Evolutionary conservation across 92 coral and sea anemone genomes (phyloP).

Genomic region (Montipora capitata): DNA sequence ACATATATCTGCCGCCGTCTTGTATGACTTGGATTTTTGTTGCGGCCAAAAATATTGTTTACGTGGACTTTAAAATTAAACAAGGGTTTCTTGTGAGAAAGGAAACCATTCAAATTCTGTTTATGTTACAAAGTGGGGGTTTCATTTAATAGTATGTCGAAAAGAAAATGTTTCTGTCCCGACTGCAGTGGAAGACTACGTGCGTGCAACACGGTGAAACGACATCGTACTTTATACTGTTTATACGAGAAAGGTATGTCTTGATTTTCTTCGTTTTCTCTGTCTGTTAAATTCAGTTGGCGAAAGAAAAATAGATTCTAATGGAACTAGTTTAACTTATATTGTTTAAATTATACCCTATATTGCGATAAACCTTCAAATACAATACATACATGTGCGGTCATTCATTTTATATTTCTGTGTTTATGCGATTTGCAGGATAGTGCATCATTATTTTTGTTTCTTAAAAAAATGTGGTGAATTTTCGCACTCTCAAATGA

Average conservation of each 20-base stretch:
- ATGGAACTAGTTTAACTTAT: no score
- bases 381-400: no score
- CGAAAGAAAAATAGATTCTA: no score
- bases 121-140: not conserved
- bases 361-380: no score
- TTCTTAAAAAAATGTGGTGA: no score
- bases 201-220: not conserved
- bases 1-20: not conserved
- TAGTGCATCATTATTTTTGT: no score
- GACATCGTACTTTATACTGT: not conserved
- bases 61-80: not conserved
- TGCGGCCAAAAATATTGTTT: not conserved
- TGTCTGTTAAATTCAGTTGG: no score
- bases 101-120: not conserved
- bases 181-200: conserved; percentile 15
- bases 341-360: no score
- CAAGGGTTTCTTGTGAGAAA: not conserved
- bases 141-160: not conserved
- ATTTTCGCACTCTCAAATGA: no score
- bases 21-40: not conserved
- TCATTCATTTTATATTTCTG: no score
- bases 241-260: not conserved
- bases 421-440: no score
- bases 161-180: conserved; percentile 19
- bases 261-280: no score